Base-by-base conservation (phyloP, 2,888 invertebrate species). In the Synanthedon myopaeformis region DNA sequence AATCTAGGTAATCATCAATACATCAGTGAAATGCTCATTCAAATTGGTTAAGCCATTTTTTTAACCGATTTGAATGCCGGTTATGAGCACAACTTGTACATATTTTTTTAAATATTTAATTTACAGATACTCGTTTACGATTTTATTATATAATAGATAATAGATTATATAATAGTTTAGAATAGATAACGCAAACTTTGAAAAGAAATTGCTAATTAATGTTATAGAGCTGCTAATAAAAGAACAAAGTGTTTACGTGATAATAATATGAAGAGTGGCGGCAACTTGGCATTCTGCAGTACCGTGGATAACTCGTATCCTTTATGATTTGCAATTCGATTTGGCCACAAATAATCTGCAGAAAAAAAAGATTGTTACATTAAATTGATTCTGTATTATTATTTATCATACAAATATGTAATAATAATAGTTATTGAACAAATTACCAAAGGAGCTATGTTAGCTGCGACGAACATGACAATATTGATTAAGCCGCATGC, bases 231-330 rank as follows among this genome's bases (percentile, higher is more conserved):
- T 35, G 3, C 35, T 35, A 35, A 35, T 3, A 35, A 45, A 45
- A 45, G 45, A 64, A 45, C 5, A 45, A 45, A 45, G 45, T 6
- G 45, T 45, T 76, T 79, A 85, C 86, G 62, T 87, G 86, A 59
- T 82, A 85, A 63, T 80, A 86, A 66, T 84, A 87, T 51, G 86
- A 81, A 59, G 82, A 79, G 66, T 84, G 80, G 55, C 75, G 62
- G 66, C 84, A 83, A 56, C 77, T 80, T 2, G 76, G 69, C 51
- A 76, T 74, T 51, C 75, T 77, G 59, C 71, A 68, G 63, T 75
- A 74, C 50, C 72, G 61, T 45, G 66, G 67, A 57, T 74, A 73
- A 53, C 72, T 19, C 69, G 65, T 54, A 78, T 77, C 75, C 56
- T 73, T 72, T 53, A 72, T 58, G 53, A 67, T 51, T 45, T 67